Evolutionary conservation across 2,113 vertebrate species (phyloP), one percentile per base, ranked within the genome.

Genomic region (Campylomormyrus tamandua): DNA sequence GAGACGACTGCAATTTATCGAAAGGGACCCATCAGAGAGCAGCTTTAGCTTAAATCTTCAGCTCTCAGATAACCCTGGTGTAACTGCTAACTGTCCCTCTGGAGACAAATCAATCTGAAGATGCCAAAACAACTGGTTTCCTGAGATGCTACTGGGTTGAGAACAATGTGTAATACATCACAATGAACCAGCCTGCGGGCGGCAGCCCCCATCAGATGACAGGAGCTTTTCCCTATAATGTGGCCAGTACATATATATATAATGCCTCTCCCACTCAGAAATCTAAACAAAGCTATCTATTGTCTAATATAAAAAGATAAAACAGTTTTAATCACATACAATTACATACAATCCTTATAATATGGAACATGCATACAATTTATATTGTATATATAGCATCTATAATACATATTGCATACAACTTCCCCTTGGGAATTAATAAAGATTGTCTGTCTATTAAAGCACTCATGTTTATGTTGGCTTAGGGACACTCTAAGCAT

Each of bases 41-140:
- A 52, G 87, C 83, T 87, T 84, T 24, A 50, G 45, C 58, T 87
- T 53, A 50, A 46, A 13, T 15, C 46, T 15, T 15, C 48, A 77
- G 87, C 91, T 90, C 90, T 92, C 48, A 89, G 66, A 88, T 89
- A 66, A 91, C 87, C 90, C 70, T 74, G 42, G 39, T 84, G 87
- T 56, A 90, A 89, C 46, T 74, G 80, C 87, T 56, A 62, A 13
- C 31, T 27, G 9, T 35, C 85, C 88, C 88, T 89, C 90, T 53
- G 42, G 89, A 87, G 91, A 83, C 84, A 83, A 50, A 89, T 89
- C 87, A 74, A 53, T 74, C 89, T 83, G 53, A 50, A 56, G 87
- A 58, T 53, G 87, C 24, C 50, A 87, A 58, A 91, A 90, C 50
- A 42, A 89, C 42, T 90, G 21, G n/a, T 88, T 88, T 87, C 45